Conservation (phyloP, 2,113 vertebrate species). For the Hiodon tergisus region DNA sequence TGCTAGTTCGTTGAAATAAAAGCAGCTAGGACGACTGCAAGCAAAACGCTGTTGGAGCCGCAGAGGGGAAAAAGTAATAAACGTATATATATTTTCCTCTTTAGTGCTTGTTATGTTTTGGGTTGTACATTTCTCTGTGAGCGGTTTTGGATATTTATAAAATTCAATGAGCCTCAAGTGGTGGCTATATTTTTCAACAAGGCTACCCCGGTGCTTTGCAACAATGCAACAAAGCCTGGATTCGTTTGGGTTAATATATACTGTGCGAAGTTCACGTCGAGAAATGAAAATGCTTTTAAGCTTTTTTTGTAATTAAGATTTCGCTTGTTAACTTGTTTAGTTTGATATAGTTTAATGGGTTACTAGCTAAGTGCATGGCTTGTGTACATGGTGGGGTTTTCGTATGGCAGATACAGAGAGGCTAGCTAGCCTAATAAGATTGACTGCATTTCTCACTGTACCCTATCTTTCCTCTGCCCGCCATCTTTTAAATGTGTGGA, state of each 20-base stretch:
- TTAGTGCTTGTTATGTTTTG: slow-evolving; percentile 41
- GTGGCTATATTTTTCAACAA: slow-evolving; percentile 23
- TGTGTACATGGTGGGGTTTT: slow-evolving; percentile 25
- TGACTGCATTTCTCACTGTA: slow-evolving; percentile 43
- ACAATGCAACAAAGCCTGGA: slow-evolving; percentile 75
- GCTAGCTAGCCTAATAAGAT: slow-evolving; percentile 39
- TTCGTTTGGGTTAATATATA: slow-evolving; percentile 36
- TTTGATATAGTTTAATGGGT: slow-evolving; percentile 21
- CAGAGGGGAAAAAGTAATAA: slow-evolving; percentile 70
- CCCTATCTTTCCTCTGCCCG: slow-evolving; percentile 67
- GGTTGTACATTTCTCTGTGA: slow-evolving; percentile 33
- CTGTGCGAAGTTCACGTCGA: slow-evolving; percentile 38
- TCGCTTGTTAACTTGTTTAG: slow-evolving; percentile 14
- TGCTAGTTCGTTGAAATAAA: slow-evolving; percentile 87
- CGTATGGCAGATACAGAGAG: slow-evolving; percentile 25
- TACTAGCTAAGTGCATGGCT: slow-evolving; percentile 7
- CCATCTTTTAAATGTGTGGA: slow-evolving; percentile 78
- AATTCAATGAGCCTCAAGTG: slow-evolving; percentile 15
- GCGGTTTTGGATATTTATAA: slow-evolving; percentile 22
- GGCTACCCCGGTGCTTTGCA: slow-evolving; percentile 71
- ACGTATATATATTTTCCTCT: slow-evolving; percentile 52
- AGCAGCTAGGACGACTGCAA: slow-evolving; percentile 67
- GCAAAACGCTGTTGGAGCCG: slow-evolving; percentile 71
- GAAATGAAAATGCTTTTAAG: slow-evolving; percentile 39
- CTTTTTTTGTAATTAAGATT: slow-evolving; percentile 27